Evolutionary conservation across 1,140 invertebrate species (phyloP).

Genomic region (Antheraea pernyi): DNA sequence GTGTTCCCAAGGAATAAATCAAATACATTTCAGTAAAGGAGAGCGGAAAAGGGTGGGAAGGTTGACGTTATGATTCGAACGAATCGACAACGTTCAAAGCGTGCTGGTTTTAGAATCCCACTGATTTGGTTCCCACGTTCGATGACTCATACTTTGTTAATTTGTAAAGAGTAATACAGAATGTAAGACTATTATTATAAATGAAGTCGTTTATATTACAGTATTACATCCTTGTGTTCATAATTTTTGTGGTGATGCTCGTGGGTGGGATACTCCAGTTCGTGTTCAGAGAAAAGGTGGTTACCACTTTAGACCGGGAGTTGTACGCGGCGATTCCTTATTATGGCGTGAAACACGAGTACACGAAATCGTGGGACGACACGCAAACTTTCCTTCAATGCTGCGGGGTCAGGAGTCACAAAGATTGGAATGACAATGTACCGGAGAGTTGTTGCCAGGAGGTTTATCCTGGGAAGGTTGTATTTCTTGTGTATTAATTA

Average conservation of each 20-base stretch:
- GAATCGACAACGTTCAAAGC: too few species aligned
- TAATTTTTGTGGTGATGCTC: slow-evolving; percentile 92
- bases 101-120: too few species aligned
- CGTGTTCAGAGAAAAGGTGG: slow-evolving; percentile 90
- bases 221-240: slow-evolving; percentile 92
- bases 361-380: slow-evolving; percentile 90
- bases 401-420: slow-evolving; percentile 87
- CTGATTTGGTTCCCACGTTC: too few species aligned
- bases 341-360: slow-evolving; percentile 83
- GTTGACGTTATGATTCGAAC: too few species aligned
- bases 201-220: slow-evolving; percentile 69
- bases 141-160: too few species aligned
- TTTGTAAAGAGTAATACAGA: too few species aligned
- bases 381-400: slow-evolving; percentile 90
- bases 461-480: slow-evolving; percentile 80
- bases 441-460: slow-evolving; percentile 90
- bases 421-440: slow-evolving; percentile 88
- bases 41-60: too few species aligned
- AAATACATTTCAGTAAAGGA: too few species aligned
- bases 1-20: too few species aligned
- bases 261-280: slow-evolving; percentile 94
- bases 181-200: too few species aligned
- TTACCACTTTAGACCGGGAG: slow-evolving; percentile 85
- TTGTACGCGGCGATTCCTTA: slow-evolving; percentile 87
- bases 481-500: slow-evolving; percentile 16